Evolutionary conservation across 2,797 vertebrate genomes (phyloP).

Genomic region (Linurgus olivaceus): DNA sequence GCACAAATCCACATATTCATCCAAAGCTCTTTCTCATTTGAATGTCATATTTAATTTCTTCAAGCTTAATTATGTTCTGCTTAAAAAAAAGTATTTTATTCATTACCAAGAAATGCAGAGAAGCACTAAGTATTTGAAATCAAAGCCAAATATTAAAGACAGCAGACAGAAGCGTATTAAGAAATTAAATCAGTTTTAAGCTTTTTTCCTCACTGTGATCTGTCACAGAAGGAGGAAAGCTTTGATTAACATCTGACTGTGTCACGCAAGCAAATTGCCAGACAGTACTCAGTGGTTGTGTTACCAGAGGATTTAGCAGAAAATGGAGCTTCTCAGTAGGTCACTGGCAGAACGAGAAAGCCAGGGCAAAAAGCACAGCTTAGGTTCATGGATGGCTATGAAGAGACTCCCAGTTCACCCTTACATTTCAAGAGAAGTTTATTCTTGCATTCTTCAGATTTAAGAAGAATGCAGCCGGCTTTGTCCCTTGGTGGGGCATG

Average conservation of each 20-base stretch:
- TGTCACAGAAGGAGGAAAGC: slow-evolving; percentile 29
- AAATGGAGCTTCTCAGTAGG: not conserved
- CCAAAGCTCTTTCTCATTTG: slow-evolving; percentile 36
- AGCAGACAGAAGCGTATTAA: slow-evolving; percentile 50
- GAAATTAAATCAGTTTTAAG: slow-evolving; percentile 61
- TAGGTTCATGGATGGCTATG: not conserved
- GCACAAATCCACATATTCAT: slow-evolving; percentile 22
- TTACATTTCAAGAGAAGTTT: not conserved
- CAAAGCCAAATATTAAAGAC: slow-evolving; percentile 55
- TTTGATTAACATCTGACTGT: slow-evolving; percentile 44
- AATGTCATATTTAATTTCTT: slow-evolving; percentile 55
- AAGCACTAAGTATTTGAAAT: slow-evolving; percentile 44
- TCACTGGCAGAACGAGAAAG: not conserved
- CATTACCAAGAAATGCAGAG: slow-evolving; percentile 41
- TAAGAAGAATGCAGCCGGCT: not conserved
- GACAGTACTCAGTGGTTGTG: not conserved
- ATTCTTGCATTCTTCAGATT: not conserved
- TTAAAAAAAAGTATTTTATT: slow-evolving; percentile 38
- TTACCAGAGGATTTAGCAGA: not conserved
- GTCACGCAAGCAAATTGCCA: slow-evolving; percentile 25
- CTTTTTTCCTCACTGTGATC: slow-evolving; percentile 41
- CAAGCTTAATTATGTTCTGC: slow-evolving; percentile 49
- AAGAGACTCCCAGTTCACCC: not conserved
- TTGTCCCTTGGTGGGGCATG: not conserved
- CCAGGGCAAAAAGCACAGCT: not conserved